These are phyloP conservation scores for Austrofundulus limnaeus DNA, from an alignment of 2,113 vertebrate species.

Conservation along the genomic window DNA sequence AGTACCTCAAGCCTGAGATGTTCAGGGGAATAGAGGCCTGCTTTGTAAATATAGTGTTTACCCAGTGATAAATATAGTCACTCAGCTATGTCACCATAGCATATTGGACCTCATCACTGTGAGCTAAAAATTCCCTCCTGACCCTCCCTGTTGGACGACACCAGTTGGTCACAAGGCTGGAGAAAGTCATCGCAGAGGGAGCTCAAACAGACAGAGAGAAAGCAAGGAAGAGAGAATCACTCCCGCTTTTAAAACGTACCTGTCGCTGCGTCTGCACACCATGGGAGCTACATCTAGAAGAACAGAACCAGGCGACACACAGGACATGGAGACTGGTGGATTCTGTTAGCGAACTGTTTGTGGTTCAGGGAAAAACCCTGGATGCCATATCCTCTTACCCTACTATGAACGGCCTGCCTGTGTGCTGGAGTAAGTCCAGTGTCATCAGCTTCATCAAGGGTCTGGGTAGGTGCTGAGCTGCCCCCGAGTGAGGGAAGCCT, in stretches of 20 bases:
- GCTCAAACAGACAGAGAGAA: slow-evolving; percentile 16
- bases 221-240: slow-evolving; percentile 2
- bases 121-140: slow-evolving; percentile 92
- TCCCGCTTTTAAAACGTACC: slow-evolving; percentile 55
- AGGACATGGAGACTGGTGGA: slow-evolving; percentile 44
- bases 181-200: slow-evolving; percentile 52
- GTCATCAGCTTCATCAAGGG: slow-evolving; percentile 94
- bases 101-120: slow-evolving; percentile 85
- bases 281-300: slow-evolving; percentile 63
- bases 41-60: slow-evolving; percentile 90
- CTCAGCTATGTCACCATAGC: slow-evolving; percentile 79
- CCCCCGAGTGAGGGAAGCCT: slow-evolving; percentile 26
- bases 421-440: slow-evolving; percentile 93
- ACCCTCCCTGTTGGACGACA: slow-evolving; percentile 85
- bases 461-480: slow-evolving; percentile 86
- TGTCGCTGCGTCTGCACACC: slow-evolving; percentile 32
- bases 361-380: slow-evolving; percentile 53
- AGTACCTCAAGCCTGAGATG: slow-evolving; percentile 79
- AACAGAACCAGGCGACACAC: slow-evolving; percentile 39
- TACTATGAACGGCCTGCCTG: slow-evolving; percentile 87
- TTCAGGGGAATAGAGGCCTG: slow-evolving; percentile 79
- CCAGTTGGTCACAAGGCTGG: slow-evolving; percentile 72
- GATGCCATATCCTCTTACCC: slow-evolving; percentile 64
- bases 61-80: slow-evolving; percentile 94
- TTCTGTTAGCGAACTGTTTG: slow-evolving; percentile 41